Conservation (phyloP, 2,888 invertebrate species). For the Amphipyra berbera region DNA sequence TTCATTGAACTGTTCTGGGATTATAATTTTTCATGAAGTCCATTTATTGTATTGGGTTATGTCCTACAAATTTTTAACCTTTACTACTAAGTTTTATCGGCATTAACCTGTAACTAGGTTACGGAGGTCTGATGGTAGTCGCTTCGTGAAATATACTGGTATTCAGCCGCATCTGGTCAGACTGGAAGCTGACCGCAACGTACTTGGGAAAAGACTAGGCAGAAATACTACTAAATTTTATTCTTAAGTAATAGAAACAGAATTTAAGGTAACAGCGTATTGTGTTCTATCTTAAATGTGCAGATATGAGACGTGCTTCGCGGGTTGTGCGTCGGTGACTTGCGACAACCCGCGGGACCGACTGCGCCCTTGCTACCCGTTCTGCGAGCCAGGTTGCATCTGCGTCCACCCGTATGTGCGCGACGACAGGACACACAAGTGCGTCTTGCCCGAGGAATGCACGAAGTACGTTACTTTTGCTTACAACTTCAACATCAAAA, state of each 20-base stretch:
- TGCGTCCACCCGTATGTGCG: constrained; percentile 82
- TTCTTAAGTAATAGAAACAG: too few relatives aligned
- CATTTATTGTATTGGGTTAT: neutral
- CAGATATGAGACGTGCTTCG: constrained; percentile 84
- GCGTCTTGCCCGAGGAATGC: constrained; percentile 83
- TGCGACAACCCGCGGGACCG: constrained; percentile 86
- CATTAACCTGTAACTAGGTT: too few relatives aligned
- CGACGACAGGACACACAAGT: constrained; percentile 87
- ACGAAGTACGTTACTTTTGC: constrained; percentile 73
- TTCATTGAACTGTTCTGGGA: neutral
- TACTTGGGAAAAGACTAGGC: too few relatives aligned
- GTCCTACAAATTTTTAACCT: too few relatives aligned
- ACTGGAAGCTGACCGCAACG: too few relatives aligned
- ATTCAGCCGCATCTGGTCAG: too few relatives aligned
- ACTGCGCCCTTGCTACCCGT: constrained; percentile 85
- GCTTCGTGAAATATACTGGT: too few relatives aligned
- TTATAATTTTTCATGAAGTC: neutral
- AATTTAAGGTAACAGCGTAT: neutral
- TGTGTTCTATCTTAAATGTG: neutral
- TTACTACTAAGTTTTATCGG: too few relatives aligned
- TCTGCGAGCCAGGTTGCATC: constrained; percentile 85
- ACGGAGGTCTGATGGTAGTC: too few relatives aligned
- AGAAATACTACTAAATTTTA: too few relatives aligned
- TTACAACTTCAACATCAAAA: neutral
- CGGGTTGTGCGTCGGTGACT: constrained; percentile 83